Evolutionary conservation across 1,140 invertebrate species (phyloP).

Genomic region (Manduca sexta): DNA sequence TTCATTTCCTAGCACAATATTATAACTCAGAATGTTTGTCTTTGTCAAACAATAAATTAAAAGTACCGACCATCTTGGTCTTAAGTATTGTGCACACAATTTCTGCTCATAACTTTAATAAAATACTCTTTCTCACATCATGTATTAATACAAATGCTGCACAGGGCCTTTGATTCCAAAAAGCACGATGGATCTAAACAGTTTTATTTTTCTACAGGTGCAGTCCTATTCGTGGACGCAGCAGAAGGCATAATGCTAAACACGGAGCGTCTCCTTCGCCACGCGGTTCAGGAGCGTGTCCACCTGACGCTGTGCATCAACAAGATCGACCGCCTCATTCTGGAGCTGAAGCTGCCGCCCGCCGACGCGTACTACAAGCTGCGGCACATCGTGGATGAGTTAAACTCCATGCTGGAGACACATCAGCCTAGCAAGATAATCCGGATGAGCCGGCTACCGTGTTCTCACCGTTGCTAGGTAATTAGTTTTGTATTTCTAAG

Average conservation of each 20-base stretch:
- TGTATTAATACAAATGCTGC: no score
- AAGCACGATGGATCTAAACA: neutral
- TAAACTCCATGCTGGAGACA: constrained; percentile 90
- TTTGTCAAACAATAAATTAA: no score
- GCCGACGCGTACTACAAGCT: constrained; percentile 99
- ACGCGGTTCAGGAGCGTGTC: constrained; percentile 95
- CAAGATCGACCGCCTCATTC: constrained; percentile 94
- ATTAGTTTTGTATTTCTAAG: constrained; percentile 8
- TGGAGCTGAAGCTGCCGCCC: constrained; percentile 98
- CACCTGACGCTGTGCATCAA: constrained; percentile 98
- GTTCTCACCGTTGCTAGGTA: constrained; percentile 64
- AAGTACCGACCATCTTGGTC: no score
- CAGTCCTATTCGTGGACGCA: constrained; percentile 98
- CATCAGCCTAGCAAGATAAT: constrained; percentile 60
- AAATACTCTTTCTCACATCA: no score
- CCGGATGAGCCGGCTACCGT: constrained; percentile 55
- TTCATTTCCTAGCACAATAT: no score
- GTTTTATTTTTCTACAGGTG: constrained; percentile 50
- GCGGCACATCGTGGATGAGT: constrained; percentile 97
- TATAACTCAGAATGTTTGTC: no score
- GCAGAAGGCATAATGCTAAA: constrained; percentile 99
- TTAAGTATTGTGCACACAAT: no score
- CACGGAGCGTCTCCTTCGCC: constrained; percentile 96
- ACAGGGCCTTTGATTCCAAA: no score
- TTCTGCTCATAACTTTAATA: no score